A percentile compares a stretch with the other conserved stretches of the same genome.
phyloP scores from a whole-genome alignment of 1,140 invertebrate genomes.

The Danaus melanippus region DNA sequence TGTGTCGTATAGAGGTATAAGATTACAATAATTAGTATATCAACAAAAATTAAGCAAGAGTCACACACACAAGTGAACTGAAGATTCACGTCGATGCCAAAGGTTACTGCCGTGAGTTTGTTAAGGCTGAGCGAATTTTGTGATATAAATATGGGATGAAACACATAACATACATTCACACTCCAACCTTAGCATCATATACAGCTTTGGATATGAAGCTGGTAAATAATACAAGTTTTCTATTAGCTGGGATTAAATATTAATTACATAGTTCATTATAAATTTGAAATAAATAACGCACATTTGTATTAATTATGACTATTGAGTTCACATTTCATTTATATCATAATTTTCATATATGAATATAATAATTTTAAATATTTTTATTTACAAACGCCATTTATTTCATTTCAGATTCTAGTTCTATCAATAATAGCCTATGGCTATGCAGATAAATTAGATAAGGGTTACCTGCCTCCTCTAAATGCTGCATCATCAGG shows the following conservation, averaged over 20 bases:
- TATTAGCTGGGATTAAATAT: not conserved
- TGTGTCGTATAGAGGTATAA: not conserved
- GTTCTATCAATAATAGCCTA: constrained; percentile 50
- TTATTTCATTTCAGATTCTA: constrained; percentile 51
- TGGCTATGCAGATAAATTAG: constrained; percentile 70
- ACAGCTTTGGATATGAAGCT: constrained; percentile 61
- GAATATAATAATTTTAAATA: not conserved
- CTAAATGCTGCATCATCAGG: constrained; percentile 70
- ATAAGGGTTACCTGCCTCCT: constrained; percentile 77
- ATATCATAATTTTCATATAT: not conserved
- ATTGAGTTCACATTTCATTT: not conserved
- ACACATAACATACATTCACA: constrained; percentile 40
- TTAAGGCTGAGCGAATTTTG: constrained; percentile 56
- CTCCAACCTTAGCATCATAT: constrained; percentile 33
- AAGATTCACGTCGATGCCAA: constrained; percentile 51
- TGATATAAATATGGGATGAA: constrained; percentile 65
- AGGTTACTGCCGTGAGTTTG: constrained; percentile 53
- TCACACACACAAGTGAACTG: constrained; percentile 31
- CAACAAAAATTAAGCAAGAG: constrained; percentile 47
- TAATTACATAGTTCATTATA: not conserved
- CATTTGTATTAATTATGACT: too few species aligned
- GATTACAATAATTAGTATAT: constrained; percentile 55
- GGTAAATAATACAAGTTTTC: constrained; percentile 31
- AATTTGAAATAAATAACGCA: too few species aligned
- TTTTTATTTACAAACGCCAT: constrained; percentile 3